Percentiles rank a stretch among this genome's conserved stretches.
Evolutionary conservation across 1,140 invertebrate genomes (phyloP).

Genomic region (Metaphire vulgaris): DNA sequence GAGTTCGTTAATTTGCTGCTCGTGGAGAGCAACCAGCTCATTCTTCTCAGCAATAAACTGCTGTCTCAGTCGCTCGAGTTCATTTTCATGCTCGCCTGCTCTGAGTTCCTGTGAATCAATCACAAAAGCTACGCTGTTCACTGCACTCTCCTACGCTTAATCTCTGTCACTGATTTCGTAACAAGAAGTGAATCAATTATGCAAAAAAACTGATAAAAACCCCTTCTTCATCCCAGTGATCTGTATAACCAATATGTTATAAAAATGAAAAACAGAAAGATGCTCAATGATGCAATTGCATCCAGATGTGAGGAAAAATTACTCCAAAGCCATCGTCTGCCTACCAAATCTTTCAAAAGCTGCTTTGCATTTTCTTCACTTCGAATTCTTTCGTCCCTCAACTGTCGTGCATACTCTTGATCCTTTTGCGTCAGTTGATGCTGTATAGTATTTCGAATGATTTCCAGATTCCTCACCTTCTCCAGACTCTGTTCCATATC

Average conservation of each 20-base stretch:
- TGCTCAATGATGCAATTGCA: too few species aligned
- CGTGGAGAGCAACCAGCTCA: conserved; percentile 25
- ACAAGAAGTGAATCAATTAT: too few species aligned
- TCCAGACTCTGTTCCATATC: background rate
- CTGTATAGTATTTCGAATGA: background rate
- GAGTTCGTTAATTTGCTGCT: conserved; percentile 46
- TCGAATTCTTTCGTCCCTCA: background rate
- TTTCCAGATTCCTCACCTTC: background rate
- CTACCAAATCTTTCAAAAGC: background rate
- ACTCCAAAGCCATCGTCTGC: too few species aligned
- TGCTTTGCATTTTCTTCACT: background rate
- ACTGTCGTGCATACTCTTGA: background rate
- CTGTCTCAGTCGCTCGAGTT: background rate
- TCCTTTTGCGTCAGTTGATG: background rate
- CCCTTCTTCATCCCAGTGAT: too few species aligned
- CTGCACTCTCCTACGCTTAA: too few species aligned
- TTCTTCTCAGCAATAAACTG: background rate
- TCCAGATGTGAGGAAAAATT: too few species aligned
- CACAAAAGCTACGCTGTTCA: background rate
- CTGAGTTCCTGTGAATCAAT: background rate
- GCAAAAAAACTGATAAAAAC: too few species aligned
- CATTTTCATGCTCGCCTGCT: background rate
- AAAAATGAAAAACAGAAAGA: too few species aligned
- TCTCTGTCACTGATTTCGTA: too few species aligned
- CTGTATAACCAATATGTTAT: too few species aligned